A percentile compares a stretch with the other conserved stretches of the same genome.
These are phyloP conservation scores for Polypterus senegalus DNA, from an alignment of 2,113 vertebrate genomes.

Conservation along the genomic window DNA sequence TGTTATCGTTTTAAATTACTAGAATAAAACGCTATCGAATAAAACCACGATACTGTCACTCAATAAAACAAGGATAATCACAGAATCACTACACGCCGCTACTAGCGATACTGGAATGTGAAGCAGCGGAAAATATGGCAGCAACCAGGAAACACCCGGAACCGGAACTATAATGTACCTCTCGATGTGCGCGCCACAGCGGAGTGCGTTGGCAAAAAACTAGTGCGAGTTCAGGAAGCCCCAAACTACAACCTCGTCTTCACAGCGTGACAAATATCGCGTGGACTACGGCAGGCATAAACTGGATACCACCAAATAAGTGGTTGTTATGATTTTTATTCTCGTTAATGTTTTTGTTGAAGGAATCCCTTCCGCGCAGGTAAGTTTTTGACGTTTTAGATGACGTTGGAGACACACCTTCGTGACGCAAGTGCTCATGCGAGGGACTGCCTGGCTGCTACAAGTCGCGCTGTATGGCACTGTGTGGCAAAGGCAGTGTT, in stretches of 20 bases:
- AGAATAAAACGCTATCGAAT: too few species aligned
- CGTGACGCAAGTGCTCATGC: neutral
- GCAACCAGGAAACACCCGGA: conserved; percentile 43
- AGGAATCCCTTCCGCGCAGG: neutral
- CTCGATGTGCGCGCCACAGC: neutral
- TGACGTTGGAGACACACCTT: conserved; percentile 1
- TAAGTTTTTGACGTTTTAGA: neutral
- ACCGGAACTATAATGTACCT: conserved; percentile 32
- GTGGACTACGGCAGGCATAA: neutral
- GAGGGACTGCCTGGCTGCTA: neutral
- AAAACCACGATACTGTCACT: too few species aligned
- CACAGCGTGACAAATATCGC: neutral
- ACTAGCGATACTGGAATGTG: conserved; percentile 3
- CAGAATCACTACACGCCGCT: conserved; percentile 20
- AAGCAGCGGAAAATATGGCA: conserved; percentile 25
- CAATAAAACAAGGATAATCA: too few species aligned
- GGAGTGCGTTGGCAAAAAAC: neutral
- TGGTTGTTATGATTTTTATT: neutral
- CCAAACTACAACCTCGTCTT: neutral
- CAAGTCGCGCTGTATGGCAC: too few species aligned
- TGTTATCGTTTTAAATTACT: too few species aligned
- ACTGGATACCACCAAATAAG: neutral
- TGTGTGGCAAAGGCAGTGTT: too few species aligned
- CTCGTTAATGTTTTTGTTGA: neutral
- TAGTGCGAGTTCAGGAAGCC: neutral